A percentile compares a stretch with the other conserved stretches of the same genome.
Evolutionary conservation across 2,888 invertebrate species (phyloP).

Genomic region (Drosophila neutralis): DNA sequence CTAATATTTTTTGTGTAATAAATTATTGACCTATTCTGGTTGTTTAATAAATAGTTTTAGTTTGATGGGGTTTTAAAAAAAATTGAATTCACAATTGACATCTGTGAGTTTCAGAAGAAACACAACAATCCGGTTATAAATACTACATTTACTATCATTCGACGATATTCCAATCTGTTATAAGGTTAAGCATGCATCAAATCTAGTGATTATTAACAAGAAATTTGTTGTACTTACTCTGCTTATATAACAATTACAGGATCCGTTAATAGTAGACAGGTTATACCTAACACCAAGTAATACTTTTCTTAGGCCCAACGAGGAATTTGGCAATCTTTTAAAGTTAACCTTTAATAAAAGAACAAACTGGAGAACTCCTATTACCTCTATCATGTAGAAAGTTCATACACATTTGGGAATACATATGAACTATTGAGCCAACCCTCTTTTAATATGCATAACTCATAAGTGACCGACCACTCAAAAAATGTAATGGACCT

Average conservation of each 20-base stretch:
- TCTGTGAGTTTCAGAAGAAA: constrained; percentile 11
- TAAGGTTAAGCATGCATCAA: not conserved
- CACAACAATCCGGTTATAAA: constrained; percentile 21
- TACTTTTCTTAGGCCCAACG: too few relatives aligned
- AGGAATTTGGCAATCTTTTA: not conserved
- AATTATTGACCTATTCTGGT: too few relatives aligned
- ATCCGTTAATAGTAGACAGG: not conserved
- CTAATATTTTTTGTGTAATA: accelerated
- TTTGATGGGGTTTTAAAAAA: too few relatives aligned
- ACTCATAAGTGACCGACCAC: constrained; percentile 51
- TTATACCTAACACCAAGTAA: not conserved
- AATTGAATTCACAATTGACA: constrained; percentile 14
- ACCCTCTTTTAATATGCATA: constrained; percentile 65
- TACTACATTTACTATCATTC: not conserved
- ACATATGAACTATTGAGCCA: not conserved
- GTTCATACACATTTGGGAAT: not conserved
- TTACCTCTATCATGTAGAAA: not conserved
- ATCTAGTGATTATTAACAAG: not conserved
- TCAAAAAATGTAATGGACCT: constrained; percentile 66
- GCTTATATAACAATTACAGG: not conserved
- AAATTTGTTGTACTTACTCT: not conserved
- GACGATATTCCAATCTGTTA: not conserved
- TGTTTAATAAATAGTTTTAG: too few relatives aligned
- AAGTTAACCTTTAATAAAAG: not conserved
- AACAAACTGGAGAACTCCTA: not conserved